phyloP scores from a whole-genome alignment of 2,797 vertebrate species.

The Lophius americanus region DNA sequence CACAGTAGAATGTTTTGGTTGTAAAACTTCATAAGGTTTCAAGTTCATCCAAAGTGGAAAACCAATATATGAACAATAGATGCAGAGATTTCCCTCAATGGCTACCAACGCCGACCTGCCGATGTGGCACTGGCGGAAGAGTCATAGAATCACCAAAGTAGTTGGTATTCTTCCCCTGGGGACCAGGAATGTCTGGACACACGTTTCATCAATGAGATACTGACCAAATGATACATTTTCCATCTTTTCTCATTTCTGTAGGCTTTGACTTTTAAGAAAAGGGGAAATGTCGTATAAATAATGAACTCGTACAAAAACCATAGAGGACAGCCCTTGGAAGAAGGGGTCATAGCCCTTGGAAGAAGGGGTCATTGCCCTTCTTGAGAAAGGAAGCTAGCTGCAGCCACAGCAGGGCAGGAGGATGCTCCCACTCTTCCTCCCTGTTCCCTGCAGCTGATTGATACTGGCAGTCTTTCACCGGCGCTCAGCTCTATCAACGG shows the following conservation, averaged over 20 bases:
- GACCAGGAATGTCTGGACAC: neutral
- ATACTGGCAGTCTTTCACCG: slow-evolving; percentile 72
- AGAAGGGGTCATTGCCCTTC: slow-evolving; percentile 38
- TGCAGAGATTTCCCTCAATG: neutral
- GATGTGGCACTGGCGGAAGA: too few species aligned
- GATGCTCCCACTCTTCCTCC: slow-evolving; percentile 63
- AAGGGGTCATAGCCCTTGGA: slow-evolving; percentile 13
- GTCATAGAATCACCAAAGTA: neutral
- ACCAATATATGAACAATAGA: neutral
- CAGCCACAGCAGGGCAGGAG: slow-evolving; percentile 66
- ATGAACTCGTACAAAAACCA: too few species aligned
- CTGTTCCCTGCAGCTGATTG: slow-evolving; percentile 69
- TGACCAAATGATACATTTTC: too few species aligned
- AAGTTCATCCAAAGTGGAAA: neutral
- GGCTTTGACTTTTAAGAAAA: too few species aligned
- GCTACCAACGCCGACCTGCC: neutral
- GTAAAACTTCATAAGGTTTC: neutral
- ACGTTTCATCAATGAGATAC: too few species aligned
- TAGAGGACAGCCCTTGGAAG: too few species aligned
- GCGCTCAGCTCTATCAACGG: slow-evolving; percentile 58
- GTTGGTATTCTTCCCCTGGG: neutral
- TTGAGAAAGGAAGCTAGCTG: slow-evolving; percentile 64
- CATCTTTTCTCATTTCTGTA: too few species aligned
- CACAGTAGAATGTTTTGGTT: neutral
- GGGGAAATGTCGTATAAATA: too few species aligned